A percentile compares a stretch with the other conserved stretches of the same genome.
These are phyloP conservation scores for Tholera decimalis DNA, from an alignment of 2,888 invertebrate genomes.

Conservation along the genomic window DNA sequence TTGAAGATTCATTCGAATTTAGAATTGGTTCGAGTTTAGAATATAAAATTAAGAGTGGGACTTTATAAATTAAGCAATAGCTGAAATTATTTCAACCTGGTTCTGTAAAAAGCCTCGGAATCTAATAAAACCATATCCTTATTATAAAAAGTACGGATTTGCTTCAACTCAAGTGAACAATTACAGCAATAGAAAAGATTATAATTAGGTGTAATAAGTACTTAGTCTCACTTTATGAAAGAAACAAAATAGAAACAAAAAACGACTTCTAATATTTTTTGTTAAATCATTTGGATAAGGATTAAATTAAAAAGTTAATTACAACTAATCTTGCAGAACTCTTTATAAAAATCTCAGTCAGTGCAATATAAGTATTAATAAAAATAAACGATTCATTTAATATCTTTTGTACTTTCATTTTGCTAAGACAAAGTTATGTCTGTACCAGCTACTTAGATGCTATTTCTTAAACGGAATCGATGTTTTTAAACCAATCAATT, in stretches of 20 bases:
- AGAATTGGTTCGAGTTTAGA: too few relatives aligned
- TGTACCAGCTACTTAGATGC: too few relatives aligned
- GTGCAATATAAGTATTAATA: not conserved
- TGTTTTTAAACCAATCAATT: too few relatives aligned
- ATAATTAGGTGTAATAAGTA: not conserved
- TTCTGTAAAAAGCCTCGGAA: not conserved
- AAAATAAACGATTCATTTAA: not conserved
- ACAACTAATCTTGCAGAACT: not conserved
- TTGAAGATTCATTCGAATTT: too few relatives aligned
- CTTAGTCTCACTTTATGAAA: not conserved
- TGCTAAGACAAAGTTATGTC: too few relatives aligned
- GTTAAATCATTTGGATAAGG: constrained; percentile 2
- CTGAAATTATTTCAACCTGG: too few relatives aligned
- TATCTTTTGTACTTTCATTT: too few relatives aligned
- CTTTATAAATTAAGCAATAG: too few relatives aligned
- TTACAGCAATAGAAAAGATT: not conserved
- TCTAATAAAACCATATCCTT: not conserved
- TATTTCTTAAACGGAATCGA: too few relatives aligned
- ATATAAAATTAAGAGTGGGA: too few relatives aligned
- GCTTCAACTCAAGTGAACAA: not conserved
- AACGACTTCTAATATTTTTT: constrained; percentile 1
- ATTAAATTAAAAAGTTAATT: constrained; percentile 16
- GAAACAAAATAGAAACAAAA: not conserved
- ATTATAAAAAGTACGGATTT: too few relatives aligned
- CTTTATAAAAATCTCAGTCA: constrained; percentile 8